Conservation (phyloP, 92 coral and sea anemone species). For the Porites cylindrica region DNA sequence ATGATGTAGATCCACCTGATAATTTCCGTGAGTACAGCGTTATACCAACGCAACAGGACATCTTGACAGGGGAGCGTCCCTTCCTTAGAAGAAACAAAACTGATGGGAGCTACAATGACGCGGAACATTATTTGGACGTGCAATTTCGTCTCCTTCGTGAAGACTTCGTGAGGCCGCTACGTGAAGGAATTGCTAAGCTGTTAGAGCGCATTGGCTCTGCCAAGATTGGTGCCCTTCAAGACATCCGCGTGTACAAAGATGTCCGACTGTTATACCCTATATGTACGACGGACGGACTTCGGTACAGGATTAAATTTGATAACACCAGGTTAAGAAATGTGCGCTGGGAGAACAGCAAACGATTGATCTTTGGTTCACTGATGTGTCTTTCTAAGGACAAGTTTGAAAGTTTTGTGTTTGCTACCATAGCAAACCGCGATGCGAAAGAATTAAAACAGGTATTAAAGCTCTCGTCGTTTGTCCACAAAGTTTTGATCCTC, state of each 20-base stretch:
- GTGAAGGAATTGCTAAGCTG: conserved; percentile 83
- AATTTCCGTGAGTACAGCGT: conserved; percentile 87
- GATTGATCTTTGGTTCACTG: conserved; percentile 91
- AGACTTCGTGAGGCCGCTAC: conserved; percentile 90
- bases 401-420: conserved; percentile 86
- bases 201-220: conserved; percentile 62
- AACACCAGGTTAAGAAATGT: conserved; percentile 65
- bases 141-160: conserved; percentile 95
- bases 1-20: conserved; percentile 82
- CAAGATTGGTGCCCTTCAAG: conserved; percentile 64
- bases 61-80: conserved; percentile 57
- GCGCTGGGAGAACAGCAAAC: conserved; percentile 96
- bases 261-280: conserved; percentile 75
- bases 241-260: conserved; percentile 87
- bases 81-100: conserved; percentile 85
- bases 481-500: neutral
- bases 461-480: neutral
- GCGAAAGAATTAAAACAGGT: conserved; percentile 76
- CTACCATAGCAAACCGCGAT: conserved; percentile 91
- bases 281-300: conserved; percentile 77
- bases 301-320: conserved; percentile 75
- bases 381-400: conserved; percentile 95
- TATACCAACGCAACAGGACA: conserved; percentile 81
- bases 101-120: conserved; percentile 76
- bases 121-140: conserved; percentile 93